Conservation (phyloP, 2,113 vertebrate genomes). For the Poecile atricapillus region DNA sequence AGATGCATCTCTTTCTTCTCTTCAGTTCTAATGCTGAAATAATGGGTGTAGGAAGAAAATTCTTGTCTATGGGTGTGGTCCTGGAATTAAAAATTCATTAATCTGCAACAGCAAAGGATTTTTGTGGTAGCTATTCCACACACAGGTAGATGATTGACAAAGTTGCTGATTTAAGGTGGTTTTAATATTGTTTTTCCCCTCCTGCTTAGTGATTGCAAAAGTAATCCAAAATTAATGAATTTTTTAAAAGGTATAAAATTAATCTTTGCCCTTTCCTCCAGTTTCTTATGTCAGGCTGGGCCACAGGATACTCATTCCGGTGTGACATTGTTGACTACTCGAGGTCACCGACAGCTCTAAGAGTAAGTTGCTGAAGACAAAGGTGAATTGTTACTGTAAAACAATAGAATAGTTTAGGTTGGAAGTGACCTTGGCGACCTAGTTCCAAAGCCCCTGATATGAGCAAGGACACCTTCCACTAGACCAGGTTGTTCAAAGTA, state of each 20-base stretch:
- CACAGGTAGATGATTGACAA: background rate
- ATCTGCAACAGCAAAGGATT: background rate
- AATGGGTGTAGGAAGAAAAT: background rate
- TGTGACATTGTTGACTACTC: constrained; percentile 96
- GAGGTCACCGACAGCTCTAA: constrained; percentile 80
- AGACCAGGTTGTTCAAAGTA: background rate
- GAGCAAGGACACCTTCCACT: background rate
- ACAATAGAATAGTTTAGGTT: background rate
- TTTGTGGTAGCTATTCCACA: background rate
- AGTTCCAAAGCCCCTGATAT: background rate
- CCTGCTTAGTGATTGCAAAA: background rate
- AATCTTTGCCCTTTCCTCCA: constrained; percentile 47
- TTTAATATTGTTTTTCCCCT: background rate
- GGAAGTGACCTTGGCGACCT: background rate
- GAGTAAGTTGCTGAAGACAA: constrained; percentile 78
- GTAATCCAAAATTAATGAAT: background rate
- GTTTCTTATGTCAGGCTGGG: constrained; percentile 98
- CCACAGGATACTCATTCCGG: constrained; percentile 87
- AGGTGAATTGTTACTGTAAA: background rate
- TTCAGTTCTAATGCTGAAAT: background rate
- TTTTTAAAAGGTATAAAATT: background rate
- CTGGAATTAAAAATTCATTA: background rate
- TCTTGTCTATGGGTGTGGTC: background rate
- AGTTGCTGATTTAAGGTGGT: background rate
- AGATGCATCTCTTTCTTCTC: background rate